phyloP scores from a whole-genome alignment of 2,113 vertebrate species.

The Synchiropus splendidus region DNA sequence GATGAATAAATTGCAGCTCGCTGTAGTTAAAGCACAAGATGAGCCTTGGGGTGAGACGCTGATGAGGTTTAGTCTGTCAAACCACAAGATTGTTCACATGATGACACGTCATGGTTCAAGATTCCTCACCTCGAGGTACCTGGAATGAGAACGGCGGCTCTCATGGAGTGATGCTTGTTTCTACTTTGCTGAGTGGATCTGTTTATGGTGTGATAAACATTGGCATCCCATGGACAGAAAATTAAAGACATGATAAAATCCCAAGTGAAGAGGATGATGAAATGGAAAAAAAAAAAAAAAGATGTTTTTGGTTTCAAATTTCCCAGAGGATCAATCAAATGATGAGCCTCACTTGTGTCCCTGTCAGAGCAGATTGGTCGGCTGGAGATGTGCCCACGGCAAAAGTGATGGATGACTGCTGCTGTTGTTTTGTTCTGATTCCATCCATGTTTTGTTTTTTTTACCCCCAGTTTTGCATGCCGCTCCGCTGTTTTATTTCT shows the following conservation, averaged over 20 bases:
- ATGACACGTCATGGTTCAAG: too few relatives aligned
- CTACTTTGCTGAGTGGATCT: conserved; percentile 13
- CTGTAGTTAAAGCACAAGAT: too few relatives aligned
- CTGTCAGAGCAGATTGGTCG: conserved; percentile 42
- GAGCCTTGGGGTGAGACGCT: too few relatives aligned
- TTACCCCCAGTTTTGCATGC: background rate
- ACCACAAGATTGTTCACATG: too few relatives aligned
- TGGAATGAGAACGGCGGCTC: conserved; percentile 6
- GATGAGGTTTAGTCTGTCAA: too few relatives aligned
- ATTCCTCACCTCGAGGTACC: conserved; percentile 14
- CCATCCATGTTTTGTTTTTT: background rate
- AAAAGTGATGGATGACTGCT: background rate
- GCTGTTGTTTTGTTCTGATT: background rate
- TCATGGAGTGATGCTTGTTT: conserved; percentile 10
- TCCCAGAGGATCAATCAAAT: conserved; percentile 44
- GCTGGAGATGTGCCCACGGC: conserved; percentile 13
- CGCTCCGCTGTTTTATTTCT: conserved; percentile 16
- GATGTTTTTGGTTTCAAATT: conserved; percentile 35
- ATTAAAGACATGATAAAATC: conserved; percentile 49
- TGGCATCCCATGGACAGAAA: conserved; percentile 45
- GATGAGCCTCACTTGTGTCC: conserved; percentile 19
- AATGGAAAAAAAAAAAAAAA: conserved; percentile 46
- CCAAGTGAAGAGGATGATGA: conserved; percentile 42
- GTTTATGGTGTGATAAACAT: conserved; percentile 39
- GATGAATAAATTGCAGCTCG: too few relatives aligned